A percentile compares a stretch with the other conserved stretches of the same genome.
phyloP scores from a whole-genome alignment of 2,888 invertebrate species.

The Cryptophagus acutangulus region DNA sequence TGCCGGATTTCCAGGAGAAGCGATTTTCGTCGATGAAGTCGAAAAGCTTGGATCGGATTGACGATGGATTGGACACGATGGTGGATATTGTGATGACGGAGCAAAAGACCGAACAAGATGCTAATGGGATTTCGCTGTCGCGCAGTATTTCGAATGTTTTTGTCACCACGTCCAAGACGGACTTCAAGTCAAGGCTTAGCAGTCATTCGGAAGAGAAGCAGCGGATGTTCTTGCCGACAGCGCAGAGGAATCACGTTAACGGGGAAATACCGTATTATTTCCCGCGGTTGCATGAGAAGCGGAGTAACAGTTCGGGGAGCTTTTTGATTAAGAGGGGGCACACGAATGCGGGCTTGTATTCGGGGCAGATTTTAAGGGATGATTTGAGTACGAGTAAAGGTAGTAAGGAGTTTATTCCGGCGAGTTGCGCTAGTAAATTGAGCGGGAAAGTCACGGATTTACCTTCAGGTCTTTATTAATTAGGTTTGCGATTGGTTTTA shows the following conservation, averaged over 20 bases:
- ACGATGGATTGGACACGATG: slow-evolving; percentile 65
- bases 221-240: slow-evolving; percentile 43
- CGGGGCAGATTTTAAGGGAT: slow-evolving; percentile 51
- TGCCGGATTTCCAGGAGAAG: slow-evolving; percentile 19
- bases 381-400: slow-evolving; percentile 35
- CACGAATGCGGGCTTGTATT: slow-evolving; percentile 61
- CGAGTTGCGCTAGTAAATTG: slow-evolving; percentile 32
- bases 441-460: slow-evolving; percentile 65
- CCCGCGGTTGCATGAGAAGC: slow-evolving; percentile 46
- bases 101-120: slow-evolving; percentile 36
- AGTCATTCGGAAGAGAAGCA: slow-evolving; percentile 41
- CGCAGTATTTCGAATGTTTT: slow-evolving; percentile 36
- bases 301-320: slow-evolving; percentile 38
- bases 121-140: slow-evolving; percentile 35
- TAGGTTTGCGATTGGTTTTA: too few species aligned
- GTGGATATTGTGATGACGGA: slow-evolving; percentile 66
- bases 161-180: slow-evolving; percentile 12
- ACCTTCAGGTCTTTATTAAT: slow-evolving; percentile 66
- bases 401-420: slow-evolving; percentile 35
- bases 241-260: slow-evolving; percentile 36
- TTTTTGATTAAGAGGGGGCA: slow-evolving; percentile 61
- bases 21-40: slow-evolving; percentile 45
- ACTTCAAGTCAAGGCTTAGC: slow-evolving; percentile 24
- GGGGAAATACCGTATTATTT: slow-evolving; percentile 47
- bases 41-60: slow-evolving; percentile 75